Evolutionary conservation across 2,797 vertebrate genomes (phyloP), one percentile per base, ranked within the genome.

Genomic region (Lagocephalus sceleratus): DNA sequence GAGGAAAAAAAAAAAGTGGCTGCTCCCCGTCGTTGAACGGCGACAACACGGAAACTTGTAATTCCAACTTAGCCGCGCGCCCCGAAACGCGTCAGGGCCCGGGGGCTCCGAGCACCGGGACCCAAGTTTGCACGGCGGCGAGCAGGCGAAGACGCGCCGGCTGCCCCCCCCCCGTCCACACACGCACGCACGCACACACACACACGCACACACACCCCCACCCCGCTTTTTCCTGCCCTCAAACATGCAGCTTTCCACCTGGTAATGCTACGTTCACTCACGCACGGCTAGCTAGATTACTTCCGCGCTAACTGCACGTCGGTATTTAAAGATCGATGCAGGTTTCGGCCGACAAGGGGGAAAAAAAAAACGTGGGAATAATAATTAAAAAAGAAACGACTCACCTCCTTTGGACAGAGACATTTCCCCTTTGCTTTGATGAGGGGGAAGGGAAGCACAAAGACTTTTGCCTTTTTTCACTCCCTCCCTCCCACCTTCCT

Each of bases 361-460:
- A n/a, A n/a, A n/a, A n/a, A n/a, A 10, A 26, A 47, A 50, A 12
- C 20, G 5, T 3, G 20, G 22, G 46, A 42, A n/a, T n/a, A n/a
- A n/a, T n/a, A n/a, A n/a, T n/a, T n/a, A n/a, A n/a, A n/a, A n/a
- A n/a, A n/a, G n/a, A 60, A 52, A 43, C 78, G n/a, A 85, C 93
- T 93, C 91, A 94, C 94, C 93, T 90, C 83, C 85, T 93, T 91
- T 92, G 77, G 92, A 79, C 85, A 94, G 90, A 94, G 93, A 94
- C 94, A 94, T 95, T 93, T 93, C 92, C 92, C 91, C 90, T 92
- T 88, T 89, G 91, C 91, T 93, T 87, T 90, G 93, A 84, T 90
- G 87, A 84, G 92, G 94, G 93, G 93, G 92, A 92, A 92, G 93
- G 93, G 92, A 89, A 92, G 90, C 93, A 94, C 93, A 95, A 94